Evolutionary conservation across 2,113 vertebrate genomes (phyloP), one percentile per base, ranked within the genome.

Genomic region (Theristicus caerulescens): DNA sequence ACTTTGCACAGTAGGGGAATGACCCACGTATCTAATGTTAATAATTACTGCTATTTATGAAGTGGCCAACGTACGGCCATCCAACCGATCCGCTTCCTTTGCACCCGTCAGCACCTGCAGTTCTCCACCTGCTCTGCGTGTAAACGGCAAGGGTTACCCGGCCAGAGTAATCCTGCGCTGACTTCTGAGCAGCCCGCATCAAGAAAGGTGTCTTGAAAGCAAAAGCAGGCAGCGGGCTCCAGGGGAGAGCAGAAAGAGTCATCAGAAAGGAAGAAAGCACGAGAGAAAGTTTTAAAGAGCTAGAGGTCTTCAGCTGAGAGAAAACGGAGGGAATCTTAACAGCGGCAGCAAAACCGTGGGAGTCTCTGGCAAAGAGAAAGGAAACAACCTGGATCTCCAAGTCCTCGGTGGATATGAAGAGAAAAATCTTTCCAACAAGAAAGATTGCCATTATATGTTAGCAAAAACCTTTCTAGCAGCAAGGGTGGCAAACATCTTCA

Each of bases 161-260:
- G 77, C 62, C 9, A 2, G 25, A 10, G 82, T 2, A 3, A 3
- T 1, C 4, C 16, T 3, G 44, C 27, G 40, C 32, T 12, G 34
- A 42, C 44, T 3, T 14, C 29, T 0, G 18, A 31, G 85, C 54
- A 2, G 21, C n/a, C 0, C 47, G 0, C 4, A 0, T 49, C 54
- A 18, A 6, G 24, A 51, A 12, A 34, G 47, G 54, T 5, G 10
- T 57, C 47, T 13, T 14, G 40, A 71, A 40, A 58, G 52, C 72
- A 25, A 22, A 71, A 57, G 26, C 22, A 10, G n/a, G 12, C 64
- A 82, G 47, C 7, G 2, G 9, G 1, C n/a, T 27, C 40, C 36
- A 9, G 46, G 24, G n/a, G 21, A 64, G 38, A 71, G 64, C 72
- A 51, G 20, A 22, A 29, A 42, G 31, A 5, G 26, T 8, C 47